Evolutionary conservation across 2,113 vertebrate species (phyloP), one percentile per base, ranked within the genome.

Genomic region (Rhabdornis inornatus): DNA sequence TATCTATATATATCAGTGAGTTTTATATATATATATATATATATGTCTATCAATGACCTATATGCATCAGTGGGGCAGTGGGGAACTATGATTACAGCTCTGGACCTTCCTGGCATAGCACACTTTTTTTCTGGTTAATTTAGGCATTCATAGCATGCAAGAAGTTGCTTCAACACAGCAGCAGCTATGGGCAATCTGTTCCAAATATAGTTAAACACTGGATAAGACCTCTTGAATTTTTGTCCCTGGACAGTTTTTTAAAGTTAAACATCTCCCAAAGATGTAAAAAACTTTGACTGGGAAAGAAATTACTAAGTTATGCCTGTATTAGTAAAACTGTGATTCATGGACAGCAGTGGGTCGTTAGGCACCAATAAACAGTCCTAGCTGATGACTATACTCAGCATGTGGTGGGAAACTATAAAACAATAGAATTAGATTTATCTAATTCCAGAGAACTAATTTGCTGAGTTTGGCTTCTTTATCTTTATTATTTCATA

Each of bases 401-500:
- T 13, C 87, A 87, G 75, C 55, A 72, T 90, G 85, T 91, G 74
- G 45, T 80, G 16, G 45, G 37, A 79, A 90, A 91, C 24, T 59
- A 63, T 78, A 78, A 89, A 92, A 82, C 18, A 94, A 56, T 76
- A 85, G 40, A 90, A 85, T 94, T 78, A 91, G 59, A 91, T 87
- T 75, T 93, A 64, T 91, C 49, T 79, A 71, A 94, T 90, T 79
- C 77, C 65, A 81, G 72, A 76, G 7, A 94, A 90, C 31, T 83
- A 72, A 87, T 88, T 85, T 90, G 27, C 55, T 83, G 84, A 82
- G 33, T 92, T 75, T 78, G 37, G 28, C 33, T 49, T 89, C 70
- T 88, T 92, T 91, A 28, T 55, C 53, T 90, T 82, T 87, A 85
- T 87, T 89, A 79, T 89, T 96, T 92, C 53, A 83, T 83, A 82